Evolutionary conservation across 2,888 invertebrate genomes (phyloP).

Genomic region (Sthenelais limicola): DNA sequence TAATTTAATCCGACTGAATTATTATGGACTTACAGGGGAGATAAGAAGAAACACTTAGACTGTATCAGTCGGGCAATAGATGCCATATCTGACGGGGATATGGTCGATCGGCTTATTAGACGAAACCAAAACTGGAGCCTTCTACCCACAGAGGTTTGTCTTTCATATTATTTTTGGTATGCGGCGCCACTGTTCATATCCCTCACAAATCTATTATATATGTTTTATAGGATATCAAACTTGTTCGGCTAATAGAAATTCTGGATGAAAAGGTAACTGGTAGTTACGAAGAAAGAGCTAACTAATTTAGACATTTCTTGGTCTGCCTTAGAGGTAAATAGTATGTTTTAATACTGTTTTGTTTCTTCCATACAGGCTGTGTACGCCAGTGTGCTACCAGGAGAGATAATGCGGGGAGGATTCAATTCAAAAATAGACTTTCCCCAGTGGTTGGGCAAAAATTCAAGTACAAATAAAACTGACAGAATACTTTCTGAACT

Average conservation of each 20-base stretch:
- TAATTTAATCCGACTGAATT: no score
- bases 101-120: constrained; percentile 87
- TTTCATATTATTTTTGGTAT: no score
- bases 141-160: constrained; percentile 80
- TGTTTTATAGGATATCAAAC: no score
- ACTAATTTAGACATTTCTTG: no score
- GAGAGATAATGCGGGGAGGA: constrained; percentile 86
- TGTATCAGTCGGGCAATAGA: constrained; percentile 87
- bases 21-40: constrained; percentile 58
- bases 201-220: no score
- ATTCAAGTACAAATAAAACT: constrained; percentile 86
- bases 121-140: constrained; percentile 83
- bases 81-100: constrained; percentile 87
- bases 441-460: constrained; percentile 96
- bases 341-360: no score
- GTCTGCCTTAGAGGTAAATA: no score
- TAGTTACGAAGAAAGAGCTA: no score
- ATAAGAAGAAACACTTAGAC: constrained; percentile 76
- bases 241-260: no score
- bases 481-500: constrained; percentile 87
- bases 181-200: no score
- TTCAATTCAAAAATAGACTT: constrained; percentile 87
- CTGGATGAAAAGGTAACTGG: no score
- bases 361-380: constrained; percentile 77
- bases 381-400: constrained; percentile 92